phyloP scores from a whole-genome alignment of 2,113 vertebrate genomes.

The Prunella himalayana region DNA sequence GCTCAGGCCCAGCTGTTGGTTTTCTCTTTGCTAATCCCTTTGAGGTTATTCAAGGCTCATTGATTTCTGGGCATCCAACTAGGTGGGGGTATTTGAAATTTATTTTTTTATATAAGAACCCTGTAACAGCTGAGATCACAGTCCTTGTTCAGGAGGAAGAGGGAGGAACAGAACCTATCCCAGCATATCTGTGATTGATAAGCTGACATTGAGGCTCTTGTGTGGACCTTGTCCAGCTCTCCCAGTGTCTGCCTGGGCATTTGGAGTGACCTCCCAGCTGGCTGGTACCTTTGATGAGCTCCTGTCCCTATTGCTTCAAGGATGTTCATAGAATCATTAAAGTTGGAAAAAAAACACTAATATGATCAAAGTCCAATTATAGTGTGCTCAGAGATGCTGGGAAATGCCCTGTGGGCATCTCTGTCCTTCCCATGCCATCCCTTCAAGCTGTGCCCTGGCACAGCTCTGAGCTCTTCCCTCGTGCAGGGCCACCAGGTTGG shows the following conservation, averaged over 20 bases:
- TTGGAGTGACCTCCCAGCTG: neutral
- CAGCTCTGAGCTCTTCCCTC: neutral
- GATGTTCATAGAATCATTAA: neutral
- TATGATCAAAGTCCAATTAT: neutral
- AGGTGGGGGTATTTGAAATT: neutral
- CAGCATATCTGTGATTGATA: accelerated
- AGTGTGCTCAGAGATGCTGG: neutral
- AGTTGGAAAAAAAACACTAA: neutral
- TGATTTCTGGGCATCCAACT: neutral
- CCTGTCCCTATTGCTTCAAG: neutral
- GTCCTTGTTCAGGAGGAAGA: neutral
- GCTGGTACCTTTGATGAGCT: neutral
- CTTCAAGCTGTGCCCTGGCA: accelerated
- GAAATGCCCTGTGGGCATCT: neutral
- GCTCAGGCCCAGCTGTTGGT: neutral
- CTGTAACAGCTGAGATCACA: neutral
- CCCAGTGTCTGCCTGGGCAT: neutral
- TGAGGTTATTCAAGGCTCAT: neutral
- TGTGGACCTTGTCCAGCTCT: neutral
- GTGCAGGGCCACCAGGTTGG: accelerated
- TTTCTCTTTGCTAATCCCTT: neutral
- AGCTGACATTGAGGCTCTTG: neutral
- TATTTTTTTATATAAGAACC: neutral
- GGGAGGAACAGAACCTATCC: neutral
- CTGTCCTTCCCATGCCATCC: accelerated